phyloP scores from a whole-genome alignment of 2,113 vertebrate species.

The Craseonycteris thonglongyai region DNA sequence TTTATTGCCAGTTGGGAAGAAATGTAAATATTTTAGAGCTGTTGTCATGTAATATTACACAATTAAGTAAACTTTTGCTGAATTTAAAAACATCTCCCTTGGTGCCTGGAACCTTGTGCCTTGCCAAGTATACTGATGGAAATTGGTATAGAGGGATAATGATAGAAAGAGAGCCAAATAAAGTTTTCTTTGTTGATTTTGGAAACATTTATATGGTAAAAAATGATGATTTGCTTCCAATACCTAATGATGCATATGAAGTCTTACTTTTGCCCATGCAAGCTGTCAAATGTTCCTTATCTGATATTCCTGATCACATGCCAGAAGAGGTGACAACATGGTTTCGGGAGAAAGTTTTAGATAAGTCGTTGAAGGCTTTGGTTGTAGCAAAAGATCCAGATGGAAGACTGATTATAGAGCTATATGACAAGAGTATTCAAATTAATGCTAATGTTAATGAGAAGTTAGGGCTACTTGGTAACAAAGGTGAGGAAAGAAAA shows the following conservation, averaged over 20 bases:
- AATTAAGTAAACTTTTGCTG: constrained; percentile 74
- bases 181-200: constrained; percentile 94
- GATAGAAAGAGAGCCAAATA: constrained; percentile 72
- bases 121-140: constrained; percentile 89
- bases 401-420: constrained; percentile 88
- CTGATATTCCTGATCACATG: constrained; percentile 80
- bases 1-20: constrained; percentile 91
- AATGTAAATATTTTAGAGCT: constrained; percentile 79
- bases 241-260: constrained; percentile 86
- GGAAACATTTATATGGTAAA: constrained; percentile 85
- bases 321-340: constrained; percentile 79
- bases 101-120: constrained; percentile 82
- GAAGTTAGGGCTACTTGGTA: constrained; percentile 70
- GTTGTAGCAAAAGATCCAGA: constrained; percentile 87
- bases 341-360: constrained; percentile 84
- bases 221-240: constrained; percentile 81
- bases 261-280: constrained; percentile 90
- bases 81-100: constrained; percentile 61
- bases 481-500: neutral
- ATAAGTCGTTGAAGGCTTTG: constrained; percentile 81
- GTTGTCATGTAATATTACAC: constrained; percentile 77
- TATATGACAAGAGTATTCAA: constrained; percentile 84
- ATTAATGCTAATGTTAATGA: constrained; percentile 87
- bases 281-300: constrained; percentile 88
- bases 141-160: constrained; percentile 91